Evolutionary conservation across 1,140 invertebrate species (phyloP), one percentile per base, ranked within the genome.

Genomic region (Macrobrachium rosenbergii): DNA sequence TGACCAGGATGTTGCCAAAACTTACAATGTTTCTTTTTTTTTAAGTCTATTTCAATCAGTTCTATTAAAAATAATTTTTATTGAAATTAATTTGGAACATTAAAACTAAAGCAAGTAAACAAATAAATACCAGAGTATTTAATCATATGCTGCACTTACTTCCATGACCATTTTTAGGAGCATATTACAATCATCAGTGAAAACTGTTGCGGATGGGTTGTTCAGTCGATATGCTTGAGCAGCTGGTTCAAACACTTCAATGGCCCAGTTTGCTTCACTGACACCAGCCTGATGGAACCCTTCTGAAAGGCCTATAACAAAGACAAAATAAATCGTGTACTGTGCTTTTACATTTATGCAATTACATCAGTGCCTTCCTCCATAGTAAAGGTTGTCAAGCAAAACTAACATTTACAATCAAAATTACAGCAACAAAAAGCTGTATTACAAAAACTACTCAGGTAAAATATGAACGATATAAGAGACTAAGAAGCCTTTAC

Each of bases 221-320:
- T 98, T 98, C 0, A 96, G 92, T 28, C 94, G 92, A 91, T 95
- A 98, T 2, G 97, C 96, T 91, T 95, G 93, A 12, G 96, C 96
- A 2, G 96, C 96, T 0, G 95, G 92, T 89, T 95, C 94, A 85
- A 96, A 94, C 90, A 95, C 95, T 91, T 98, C 97, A 69, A 98
- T 95, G 2, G 97, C 97, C 96, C 96, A 98, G 75, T 93, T 91
- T 19, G 93, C 93, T 82, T 93, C 92, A 14, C 92, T 92, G 17
- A 94, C 79, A 1, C 89, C 90, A 19, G 89, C 89, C 28, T 90
- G 86, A 28, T 90, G 90, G n/a, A 90, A 86, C 2, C 95, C 95
- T 90, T 95, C 89, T 7, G 90, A 90, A 7, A 91, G 87, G 83
- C 94, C 89, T 90, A 75, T 17, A 5, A 82, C 28, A 17, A 17